These are phyloP conservation scores for Rhinatrema bivittatum DNA, from an alignment of 2,797 vertebrate genomes.

Conservation along the genomic window DNA sequence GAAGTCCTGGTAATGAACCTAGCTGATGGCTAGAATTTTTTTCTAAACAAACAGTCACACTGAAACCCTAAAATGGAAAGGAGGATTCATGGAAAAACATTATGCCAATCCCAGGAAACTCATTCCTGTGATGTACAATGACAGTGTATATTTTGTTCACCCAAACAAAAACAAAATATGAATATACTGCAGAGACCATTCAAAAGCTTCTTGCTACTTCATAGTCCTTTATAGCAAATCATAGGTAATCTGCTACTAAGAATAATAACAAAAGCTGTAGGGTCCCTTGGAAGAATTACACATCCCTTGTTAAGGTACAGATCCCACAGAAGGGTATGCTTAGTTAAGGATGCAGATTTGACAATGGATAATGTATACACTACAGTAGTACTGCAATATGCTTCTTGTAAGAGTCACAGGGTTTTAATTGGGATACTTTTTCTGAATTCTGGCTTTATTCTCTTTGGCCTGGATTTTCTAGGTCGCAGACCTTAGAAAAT, in stretches of 20 bases:
- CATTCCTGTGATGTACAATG: slow-evolving; percentile 54
- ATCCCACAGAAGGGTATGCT: no score
- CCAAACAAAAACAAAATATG: slow-evolving; percentile 43
- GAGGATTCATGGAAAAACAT: slow-evolving; percentile 47
- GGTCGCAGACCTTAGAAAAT: no score
- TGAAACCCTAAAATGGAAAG: slow-evolving; percentile 49
- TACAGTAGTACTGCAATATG: no score
- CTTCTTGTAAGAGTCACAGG: no score
- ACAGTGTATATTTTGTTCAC: slow-evolving; percentile 25
- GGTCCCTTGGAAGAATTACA: not conserved
- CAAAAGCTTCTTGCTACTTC: slow-evolving; percentile 36
- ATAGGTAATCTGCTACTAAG: slow-evolving; percentile 3
- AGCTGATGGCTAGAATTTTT: slow-evolving; percentile 53
- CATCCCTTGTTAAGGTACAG: no score
- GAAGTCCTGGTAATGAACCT: slow-evolving; percentile 54
- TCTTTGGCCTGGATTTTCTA: no score
- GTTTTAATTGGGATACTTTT: no score
- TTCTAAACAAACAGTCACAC: slow-evolving; percentile 52
- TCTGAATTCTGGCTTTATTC: no score
- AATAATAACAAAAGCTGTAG: not conserved
- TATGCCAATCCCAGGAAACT: slow-evolving; percentile 60
- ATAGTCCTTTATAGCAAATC: slow-evolving; percentile 22
- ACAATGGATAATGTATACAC: no score
- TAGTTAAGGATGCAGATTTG: no score
- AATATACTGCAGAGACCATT: slow-evolving; percentile 45